Percentiles rank a stretch among this genome's conserved stretches.
These are phyloP conservation scores for Sthenelais limicola DNA, from an alignment of 2,888 invertebrate species.

Conservation along the genomic window DNA sequence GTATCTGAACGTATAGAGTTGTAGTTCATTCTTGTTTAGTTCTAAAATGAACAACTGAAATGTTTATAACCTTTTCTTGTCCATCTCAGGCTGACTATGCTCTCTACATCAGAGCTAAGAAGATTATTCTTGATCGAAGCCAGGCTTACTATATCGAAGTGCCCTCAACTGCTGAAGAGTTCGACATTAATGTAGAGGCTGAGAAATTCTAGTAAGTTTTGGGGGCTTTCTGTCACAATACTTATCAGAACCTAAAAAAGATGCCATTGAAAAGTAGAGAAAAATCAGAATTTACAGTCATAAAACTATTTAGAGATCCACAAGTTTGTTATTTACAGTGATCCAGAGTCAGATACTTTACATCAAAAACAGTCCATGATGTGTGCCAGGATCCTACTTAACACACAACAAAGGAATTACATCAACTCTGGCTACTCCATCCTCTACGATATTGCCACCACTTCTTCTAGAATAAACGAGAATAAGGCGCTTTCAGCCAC, in stretches of 20 bases:
- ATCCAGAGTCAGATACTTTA: slow-evolving; percentile 12
- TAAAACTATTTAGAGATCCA: too few relatives aligned
- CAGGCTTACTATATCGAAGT: slow-evolving; percentile 19
- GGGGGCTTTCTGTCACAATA: background rate
- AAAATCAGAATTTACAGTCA: too few relatives aligned
- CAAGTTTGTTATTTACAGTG: slow-evolving; percentile 1
- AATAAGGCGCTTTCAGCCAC: background rate
- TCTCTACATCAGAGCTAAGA: background rate
- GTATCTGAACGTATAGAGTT: too few relatives aligned
- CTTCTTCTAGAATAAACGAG: background rate
- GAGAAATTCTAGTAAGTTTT: slow-evolving; percentile 2
- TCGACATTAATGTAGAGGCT: slow-evolving; percentile 27
- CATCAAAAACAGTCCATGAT: slow-evolving; percentile 30
- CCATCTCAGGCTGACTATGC: too few relatives aligned
- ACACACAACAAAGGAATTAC: background rate
- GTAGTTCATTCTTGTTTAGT: too few relatives aligned
- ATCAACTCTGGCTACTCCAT: slow-evolving; percentile 9
- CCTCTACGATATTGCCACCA: background rate
- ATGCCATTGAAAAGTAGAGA: too few relatives aligned
- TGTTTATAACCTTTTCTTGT: too few relatives aligned
- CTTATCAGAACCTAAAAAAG: too few relatives aligned
- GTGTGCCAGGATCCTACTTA: slow-evolving; percentile 32
- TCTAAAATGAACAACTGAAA: too few relatives aligned
- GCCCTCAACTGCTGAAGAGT: slow-evolving; percentile 5
- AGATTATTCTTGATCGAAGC: slow-evolving; percentile 14